Conservation (phyloP, 2,113 vertebrate species). For the Andinoacara biseriatus region DNA sequence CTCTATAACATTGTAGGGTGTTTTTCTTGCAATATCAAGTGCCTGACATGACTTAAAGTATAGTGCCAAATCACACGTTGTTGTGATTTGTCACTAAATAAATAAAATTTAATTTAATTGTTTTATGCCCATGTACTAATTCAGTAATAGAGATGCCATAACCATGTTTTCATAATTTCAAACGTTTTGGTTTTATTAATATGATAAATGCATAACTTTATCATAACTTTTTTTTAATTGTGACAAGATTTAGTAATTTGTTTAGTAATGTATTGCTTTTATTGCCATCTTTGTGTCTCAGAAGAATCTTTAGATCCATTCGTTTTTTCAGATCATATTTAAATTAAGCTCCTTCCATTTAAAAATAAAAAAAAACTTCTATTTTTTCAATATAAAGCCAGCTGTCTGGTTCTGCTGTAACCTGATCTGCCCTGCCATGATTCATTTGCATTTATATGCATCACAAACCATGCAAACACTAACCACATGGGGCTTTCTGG, state of each 20-base stretch:
- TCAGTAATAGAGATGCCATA: background rate
- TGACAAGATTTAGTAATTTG: background rate
- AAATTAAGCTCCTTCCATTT: background rate
- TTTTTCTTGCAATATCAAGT: too few relatives aligned
- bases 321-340: background rate
- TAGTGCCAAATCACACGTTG: too few relatives aligned
- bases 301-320: background rate
- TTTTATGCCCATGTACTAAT: background rate
- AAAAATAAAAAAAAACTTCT: background rate
- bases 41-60: too few relatives aligned
- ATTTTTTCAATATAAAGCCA: background rate
- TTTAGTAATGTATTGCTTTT: background rate
- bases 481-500: conserved; percentile 17
- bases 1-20: too few relatives aligned
- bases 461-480: conserved; percentile 18
- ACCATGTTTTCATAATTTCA: background rate
- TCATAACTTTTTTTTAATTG: background rate
- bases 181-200: background rate
- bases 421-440: conserved; percentile 8
- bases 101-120: too few relatives aligned
- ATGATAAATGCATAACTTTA: background rate
- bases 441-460: conserved; percentile 51
- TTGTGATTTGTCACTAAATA: too few relatives aligned
- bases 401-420: background rate
- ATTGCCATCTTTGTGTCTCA: background rate